These are phyloP conservation scores for Drosophila kokeensis DNA, from an alignment of 2,888 invertebrate species.

Conservation along the genomic window DNA sequence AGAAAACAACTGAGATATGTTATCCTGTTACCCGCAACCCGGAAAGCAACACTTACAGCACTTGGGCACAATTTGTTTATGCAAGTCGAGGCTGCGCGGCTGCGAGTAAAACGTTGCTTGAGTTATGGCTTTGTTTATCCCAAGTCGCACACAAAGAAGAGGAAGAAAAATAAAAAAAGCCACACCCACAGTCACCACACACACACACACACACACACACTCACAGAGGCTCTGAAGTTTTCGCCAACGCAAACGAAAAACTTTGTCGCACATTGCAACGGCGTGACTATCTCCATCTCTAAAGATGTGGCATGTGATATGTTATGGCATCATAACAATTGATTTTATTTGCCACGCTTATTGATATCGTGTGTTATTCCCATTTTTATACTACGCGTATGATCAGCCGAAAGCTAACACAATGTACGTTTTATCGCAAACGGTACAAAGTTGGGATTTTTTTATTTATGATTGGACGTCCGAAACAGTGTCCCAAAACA, in stretches of 20 bases:
- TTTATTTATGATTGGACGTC: conserved; percentile 28
- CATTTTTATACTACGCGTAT: conserved; percentile 45
- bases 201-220: conserved; percentile 6
- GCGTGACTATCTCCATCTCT: conserved; percentile 12
- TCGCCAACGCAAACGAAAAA: conserved; percentile 63
- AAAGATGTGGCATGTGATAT: conserved; percentile 53
- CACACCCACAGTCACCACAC: conserved; percentile 12
- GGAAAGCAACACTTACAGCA: conserved; percentile 42
- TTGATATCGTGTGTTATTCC: conserved; percentile 70
- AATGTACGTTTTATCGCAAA: conserved; percentile 34
- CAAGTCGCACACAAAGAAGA: conserved; percentile 61
- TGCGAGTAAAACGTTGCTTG: conserved; percentile 75
- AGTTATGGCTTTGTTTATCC: conserved; percentile 81
- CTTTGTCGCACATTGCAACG: conserved; percentile 60
- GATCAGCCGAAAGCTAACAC: conserved; percentile 30
- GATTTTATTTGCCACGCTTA: conserved; percentile 73
- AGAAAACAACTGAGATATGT: conserved; percentile 9
- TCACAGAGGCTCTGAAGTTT: conserved; percentile 44
- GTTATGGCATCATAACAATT: conserved; percentile 80
- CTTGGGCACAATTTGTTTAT: conserved; percentile 75
- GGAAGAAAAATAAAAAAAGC: conserved; percentile 39
- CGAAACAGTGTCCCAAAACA: conserved; percentile 16
- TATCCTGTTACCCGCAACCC: conserved; percentile 14
- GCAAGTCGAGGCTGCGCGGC: conserved; percentile 64
- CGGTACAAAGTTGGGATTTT: conserved; percentile 27